Evolutionary conservation across 2,113 vertebrate genomes (phyloP).

Genomic region (Epinephelus lanceolatus): DNA sequence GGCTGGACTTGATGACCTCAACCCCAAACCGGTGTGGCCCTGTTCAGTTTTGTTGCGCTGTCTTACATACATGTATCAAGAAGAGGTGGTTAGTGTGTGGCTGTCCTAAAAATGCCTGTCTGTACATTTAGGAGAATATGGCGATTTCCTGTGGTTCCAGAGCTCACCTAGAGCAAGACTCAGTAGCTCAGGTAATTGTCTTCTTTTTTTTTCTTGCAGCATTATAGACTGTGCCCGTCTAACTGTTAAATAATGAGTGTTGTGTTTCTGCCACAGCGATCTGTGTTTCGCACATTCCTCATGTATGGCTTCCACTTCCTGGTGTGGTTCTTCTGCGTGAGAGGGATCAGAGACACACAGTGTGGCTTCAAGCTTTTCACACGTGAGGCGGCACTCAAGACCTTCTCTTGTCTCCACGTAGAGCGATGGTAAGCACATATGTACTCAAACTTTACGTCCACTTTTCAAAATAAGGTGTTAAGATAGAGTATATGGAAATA

Average conservation of each 20-base stretch:
- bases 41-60: background rate
- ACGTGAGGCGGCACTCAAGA: slow-evolving; percentile 90
- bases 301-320: slow-evolving; percentile 99
- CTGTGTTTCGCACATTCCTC: slow-evolving; percentile 93
- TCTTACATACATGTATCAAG: background rate
- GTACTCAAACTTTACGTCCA: too few relatives aligned
- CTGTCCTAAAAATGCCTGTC: slow-evolving; percentile 4
- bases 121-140: slow-evolving; percentile 88
- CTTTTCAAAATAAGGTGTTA: too few relatives aligned
- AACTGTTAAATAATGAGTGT: background rate
- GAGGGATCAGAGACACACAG: slow-evolving; percentile 93
- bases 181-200: slow-evolving; percentile 90
- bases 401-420: slow-evolving; percentile 93
- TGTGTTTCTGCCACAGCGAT: slow-evolving; percentile 85
- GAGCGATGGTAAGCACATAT: slow-evolving; percentile 96
- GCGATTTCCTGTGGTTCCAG: slow-evolving; percentile 97
- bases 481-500: too few relatives aligned
- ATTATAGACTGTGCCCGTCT: background rate
- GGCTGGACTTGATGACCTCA: slow-evolving; percentile 87
- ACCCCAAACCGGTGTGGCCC: slow-evolving; percentile 87
- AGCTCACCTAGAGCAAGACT: slow-evolving; percentile 94
- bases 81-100: background rate
- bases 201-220: background rate
- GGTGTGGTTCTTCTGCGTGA: slow-evolving; percentile 98
- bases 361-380: slow-evolving; percentile 98